These are phyloP conservation scores for Nothoprocta perdicaria DNA, from an alignment of 2,113 vertebrate species.

Conservation along the genomic window DNA sequence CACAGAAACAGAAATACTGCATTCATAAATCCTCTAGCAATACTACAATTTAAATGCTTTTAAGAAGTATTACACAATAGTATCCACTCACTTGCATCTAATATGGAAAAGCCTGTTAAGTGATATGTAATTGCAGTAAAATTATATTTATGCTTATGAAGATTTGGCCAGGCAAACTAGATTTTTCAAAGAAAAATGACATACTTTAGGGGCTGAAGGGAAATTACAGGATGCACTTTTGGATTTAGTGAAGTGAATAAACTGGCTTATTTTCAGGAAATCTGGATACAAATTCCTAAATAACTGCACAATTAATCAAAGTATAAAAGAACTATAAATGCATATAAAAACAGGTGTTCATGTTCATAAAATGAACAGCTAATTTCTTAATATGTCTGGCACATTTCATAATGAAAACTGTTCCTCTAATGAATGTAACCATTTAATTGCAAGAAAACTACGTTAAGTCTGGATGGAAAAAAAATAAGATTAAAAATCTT, in stretches of 20 bases:
- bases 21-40: background rate
- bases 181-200: conserved; percentile 29
- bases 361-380: background rate
- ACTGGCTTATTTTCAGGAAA: conserved; percentile 21
- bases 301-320: background rate
- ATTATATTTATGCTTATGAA: conserved; percentile 40
- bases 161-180: conserved; percentile 11
- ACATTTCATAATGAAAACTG: background rate
- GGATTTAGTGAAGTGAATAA: conserved; percentile 15
- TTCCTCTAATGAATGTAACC: background rate
- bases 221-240: conserved; percentile 17
- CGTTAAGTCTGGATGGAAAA: background rate
- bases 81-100: background rate
- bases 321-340: background rate
- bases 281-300: background rate
- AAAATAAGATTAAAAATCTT: background rate
- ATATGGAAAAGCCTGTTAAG: background rate
- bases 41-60: conserved; percentile 3
- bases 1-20: background rate
- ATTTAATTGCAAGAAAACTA: background rate
- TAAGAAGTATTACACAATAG: background rate
- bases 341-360: background rate
- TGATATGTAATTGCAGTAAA: background rate
- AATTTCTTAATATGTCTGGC: background rate
- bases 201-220: background rate